Percentiles rank a stretch among this genome's conserved stretches.
Conservation (phyloP, 2,113 vertebrate species). For the Leucosticte australis region DNA sequence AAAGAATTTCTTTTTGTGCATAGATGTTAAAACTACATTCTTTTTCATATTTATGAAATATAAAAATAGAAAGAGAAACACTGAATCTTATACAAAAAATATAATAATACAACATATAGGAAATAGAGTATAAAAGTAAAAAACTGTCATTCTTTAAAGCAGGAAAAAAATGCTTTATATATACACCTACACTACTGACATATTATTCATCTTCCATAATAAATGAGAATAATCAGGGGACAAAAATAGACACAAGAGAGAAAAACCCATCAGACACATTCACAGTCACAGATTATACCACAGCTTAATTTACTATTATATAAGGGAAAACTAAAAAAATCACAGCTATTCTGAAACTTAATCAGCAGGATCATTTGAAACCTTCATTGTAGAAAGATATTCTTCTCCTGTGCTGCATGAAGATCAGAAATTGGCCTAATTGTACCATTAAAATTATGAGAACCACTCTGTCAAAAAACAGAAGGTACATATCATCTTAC, state of each 20-base stretch:
- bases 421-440: not conserved
- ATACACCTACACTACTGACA: conserved; percentile 3
- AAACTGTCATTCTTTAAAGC: not conserved
- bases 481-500: not conserved
- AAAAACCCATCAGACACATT: not conserved
- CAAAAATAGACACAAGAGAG: not conserved
- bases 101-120: not conserved
- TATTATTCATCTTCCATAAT: conserved; percentile 2
- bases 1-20: not conserved
- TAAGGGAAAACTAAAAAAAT: not conserved
- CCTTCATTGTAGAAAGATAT: not conserved
- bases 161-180: not conserved
- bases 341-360: not conserved
- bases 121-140: not conserved
- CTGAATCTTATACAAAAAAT: not conserved
- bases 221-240: conserved; percentile 5
- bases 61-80: not conserved
- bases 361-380: not conserved
- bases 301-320: not conserved
- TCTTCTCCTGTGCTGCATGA: not conserved
- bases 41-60: not conserved
- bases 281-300: not conserved
- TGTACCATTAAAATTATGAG: not conserved
- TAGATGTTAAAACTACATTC: not conserved
- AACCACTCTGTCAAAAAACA: not conserved